Evolutionary conservation across 2,113 vertebrate genomes (phyloP).

Genomic region (Ciconia maguari): DNA sequence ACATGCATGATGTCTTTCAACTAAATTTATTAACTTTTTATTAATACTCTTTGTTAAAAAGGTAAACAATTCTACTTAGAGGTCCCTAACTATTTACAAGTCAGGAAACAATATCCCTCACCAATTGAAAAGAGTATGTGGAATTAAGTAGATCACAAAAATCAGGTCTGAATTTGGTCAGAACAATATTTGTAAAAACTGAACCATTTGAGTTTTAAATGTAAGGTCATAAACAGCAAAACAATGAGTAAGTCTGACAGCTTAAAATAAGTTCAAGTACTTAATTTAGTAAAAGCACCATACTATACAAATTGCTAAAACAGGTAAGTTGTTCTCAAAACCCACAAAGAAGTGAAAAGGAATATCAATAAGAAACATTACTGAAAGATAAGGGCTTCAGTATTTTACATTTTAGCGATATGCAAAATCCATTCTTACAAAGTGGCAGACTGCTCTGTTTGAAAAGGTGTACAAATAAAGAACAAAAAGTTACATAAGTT

Average conservation of each 20-base stretch:
- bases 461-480: background rate
- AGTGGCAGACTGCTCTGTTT: background rate
- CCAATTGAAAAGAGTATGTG: background rate
- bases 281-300: background rate
- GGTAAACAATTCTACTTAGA: background rate
- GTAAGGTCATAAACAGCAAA: background rate
- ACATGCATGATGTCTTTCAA: background rate
- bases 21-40: background rate
- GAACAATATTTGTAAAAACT: background rate
- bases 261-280: background rate
- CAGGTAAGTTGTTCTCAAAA: background rate
- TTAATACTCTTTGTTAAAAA: background rate
- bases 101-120: background rate
- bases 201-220: background rate
- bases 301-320: background rate
- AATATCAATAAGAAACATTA: background rate
- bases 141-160: background rate
- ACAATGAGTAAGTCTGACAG: background rate
- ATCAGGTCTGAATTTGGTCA: background rate
- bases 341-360: background rate
- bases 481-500: background rate
- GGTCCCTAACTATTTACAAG: background rate
- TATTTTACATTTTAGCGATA: background rate
- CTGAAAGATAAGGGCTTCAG: background rate
- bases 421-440: background rate